These are phyloP conservation scores for Phallusia fumigata DNA, from an alignment of 23 tunicate species.

Conservation along the genomic window DNA sequence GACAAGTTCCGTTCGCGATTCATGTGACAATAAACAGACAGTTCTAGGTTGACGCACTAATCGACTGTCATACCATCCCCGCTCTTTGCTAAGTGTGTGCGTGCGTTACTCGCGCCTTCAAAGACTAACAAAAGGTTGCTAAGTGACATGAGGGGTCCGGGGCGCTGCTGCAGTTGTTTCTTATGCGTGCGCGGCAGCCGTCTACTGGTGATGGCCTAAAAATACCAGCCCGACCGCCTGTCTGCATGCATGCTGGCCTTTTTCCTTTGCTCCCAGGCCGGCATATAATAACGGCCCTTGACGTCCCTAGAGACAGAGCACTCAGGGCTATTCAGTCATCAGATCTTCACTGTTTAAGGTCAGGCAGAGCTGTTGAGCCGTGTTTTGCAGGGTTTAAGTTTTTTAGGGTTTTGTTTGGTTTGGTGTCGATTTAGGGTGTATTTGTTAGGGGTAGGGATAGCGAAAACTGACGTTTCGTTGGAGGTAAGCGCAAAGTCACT, in stretches of 20 bases:
- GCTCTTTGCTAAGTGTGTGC: neutral
- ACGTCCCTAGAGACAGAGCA: neutral
- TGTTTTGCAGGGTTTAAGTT: neutral
- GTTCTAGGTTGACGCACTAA: neutral
- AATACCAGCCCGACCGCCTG: neutral
- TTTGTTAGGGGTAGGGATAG: too few species aligned
- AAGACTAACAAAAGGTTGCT: neutral
- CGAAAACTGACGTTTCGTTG: too few species aligned
- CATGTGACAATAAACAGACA: neutral
- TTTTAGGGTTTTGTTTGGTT: neutral
- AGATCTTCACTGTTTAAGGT: too few species aligned
- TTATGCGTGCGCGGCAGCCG: neutral
- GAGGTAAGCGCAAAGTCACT: too few species aligned
- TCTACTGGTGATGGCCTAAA: neutral
- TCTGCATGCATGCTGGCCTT: neutral
- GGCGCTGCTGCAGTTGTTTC: neutral
- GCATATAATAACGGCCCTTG: neutral
- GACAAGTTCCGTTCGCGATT: neutral
- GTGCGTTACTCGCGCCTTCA: neutral
- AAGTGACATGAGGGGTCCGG: neutral
- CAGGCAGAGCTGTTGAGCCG: neutral
- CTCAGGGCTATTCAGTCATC: neutral
- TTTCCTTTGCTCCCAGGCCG: neutral
- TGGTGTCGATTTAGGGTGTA: too few species aligned
- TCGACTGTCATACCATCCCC: neutral